Conservation (phyloP, 2,113 vertebrate genomes). For the Podiceps cristatus region DNA sequence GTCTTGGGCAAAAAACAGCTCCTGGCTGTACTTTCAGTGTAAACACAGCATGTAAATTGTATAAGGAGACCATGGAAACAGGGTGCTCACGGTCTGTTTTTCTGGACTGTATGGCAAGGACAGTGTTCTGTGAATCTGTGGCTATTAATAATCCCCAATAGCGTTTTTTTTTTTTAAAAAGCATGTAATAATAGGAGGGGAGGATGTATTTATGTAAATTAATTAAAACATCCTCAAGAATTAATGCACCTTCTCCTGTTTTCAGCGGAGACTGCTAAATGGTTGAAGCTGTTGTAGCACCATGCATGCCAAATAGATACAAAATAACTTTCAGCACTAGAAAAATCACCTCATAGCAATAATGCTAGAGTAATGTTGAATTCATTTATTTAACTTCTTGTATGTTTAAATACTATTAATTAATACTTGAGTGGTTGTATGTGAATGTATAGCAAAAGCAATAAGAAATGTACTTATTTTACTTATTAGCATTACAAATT, state of each 20-base stretch:
- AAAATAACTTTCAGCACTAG: not conserved
- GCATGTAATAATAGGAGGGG: not conserved
- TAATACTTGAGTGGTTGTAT: not conserved
- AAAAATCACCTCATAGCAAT: not conserved
- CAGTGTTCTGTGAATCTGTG: not conserved
- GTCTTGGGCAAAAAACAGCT: not conserved
- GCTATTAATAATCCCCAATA: not conserved
- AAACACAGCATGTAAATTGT: not conserved
- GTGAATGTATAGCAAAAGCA: not conserved
- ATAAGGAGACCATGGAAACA: not conserved
- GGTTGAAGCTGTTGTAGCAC: not conserved
- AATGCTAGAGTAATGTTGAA: not conserved
- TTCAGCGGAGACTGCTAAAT: not conserved
- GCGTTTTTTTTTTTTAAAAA: not conserved
- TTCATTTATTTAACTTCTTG: not conserved
- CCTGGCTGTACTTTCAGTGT: not conserved
- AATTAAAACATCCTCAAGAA: not conserved
- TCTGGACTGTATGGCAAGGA: not conserved
- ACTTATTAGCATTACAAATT: not conserved
- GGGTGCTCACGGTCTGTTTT: not conserved
- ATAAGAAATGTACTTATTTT: not conserved
- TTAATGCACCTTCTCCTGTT: not conserved
- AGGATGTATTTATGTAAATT: conserved; percentile 4
- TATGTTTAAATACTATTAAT: not conserved
- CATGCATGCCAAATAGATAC: not conserved